Conservation (phyloP, 1,140 invertebrate species). For the Drosophila malerkotliana region DNA sequence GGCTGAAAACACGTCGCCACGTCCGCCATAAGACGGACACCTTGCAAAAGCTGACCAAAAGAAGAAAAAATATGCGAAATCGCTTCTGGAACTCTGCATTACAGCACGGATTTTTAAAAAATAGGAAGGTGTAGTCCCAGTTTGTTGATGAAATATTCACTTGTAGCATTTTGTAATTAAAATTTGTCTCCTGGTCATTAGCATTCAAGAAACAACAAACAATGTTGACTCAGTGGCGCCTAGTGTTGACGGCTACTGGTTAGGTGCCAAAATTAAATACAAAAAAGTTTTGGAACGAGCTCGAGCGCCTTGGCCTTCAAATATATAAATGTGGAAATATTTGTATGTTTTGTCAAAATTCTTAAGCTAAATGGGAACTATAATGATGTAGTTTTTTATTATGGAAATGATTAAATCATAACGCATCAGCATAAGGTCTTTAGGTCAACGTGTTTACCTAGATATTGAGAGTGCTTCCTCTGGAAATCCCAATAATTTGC, state of each 20-base stretch:
- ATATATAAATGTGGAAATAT: conserved; percentile 1
- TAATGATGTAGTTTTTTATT: neutral
- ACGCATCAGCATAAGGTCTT: conserved; percentile 12
- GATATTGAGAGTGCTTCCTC: conserved; percentile 31
- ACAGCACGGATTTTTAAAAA: conserved; percentile 12
- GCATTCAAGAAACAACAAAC: conserved; percentile 27
- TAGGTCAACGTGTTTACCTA: conserved; percentile 38
- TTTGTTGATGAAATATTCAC: conserved; percentile 6
- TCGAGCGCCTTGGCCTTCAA: conserved; percentile 30
- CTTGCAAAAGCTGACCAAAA: conserved; percentile 39
- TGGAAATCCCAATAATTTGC: conserved; percentile 13
- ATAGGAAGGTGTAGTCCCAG: neutral
- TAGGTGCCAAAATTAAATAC: conserved; percentile 21
- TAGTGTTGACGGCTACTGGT: conserved; percentile 1
- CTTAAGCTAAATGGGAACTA: too few species aligned
- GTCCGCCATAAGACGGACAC: conserved; percentile 43
- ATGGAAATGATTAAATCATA: neutral
- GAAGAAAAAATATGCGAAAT: conserved; percentile 20
- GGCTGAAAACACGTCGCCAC: conserved; percentile 33
- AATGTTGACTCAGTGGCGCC: conserved; percentile 25
- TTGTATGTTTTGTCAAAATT: too few species aligned
- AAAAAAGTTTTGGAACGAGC: neutral
- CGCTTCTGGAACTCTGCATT: conserved; percentile 33
- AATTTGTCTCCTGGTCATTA: conserved; percentile 25
- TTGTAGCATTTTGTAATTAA: conserved; percentile 21